Percentiles rank a stretch among this genome's conserved stretches.
Conservation (phyloP, 2,113 vertebrate species). For the Trogon melanurus region DNA sequence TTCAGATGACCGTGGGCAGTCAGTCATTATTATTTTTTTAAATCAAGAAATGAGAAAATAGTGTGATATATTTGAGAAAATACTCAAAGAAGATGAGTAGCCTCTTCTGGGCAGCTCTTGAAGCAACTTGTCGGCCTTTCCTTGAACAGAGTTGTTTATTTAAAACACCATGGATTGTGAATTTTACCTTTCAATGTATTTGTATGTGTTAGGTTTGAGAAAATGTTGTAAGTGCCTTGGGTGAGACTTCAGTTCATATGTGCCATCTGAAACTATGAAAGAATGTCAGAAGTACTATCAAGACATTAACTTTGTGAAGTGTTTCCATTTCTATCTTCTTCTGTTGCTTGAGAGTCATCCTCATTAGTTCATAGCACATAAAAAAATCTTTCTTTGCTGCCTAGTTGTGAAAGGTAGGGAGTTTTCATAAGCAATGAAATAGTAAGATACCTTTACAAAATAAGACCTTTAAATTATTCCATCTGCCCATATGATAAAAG, state of each 20-base stretch:
- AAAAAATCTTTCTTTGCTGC: background rate
- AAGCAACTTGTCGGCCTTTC: background rate
- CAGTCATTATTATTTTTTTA: background rate
- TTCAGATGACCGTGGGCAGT: background rate
- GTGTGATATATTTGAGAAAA: background rate
- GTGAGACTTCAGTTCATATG: background rate
- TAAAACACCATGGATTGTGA: background rate
- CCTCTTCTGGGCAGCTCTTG: background rate
- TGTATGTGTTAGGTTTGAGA: background rate
- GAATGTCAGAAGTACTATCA: background rate
- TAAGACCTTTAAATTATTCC: slow-evolving; percentile 14
- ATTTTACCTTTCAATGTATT: background rate
- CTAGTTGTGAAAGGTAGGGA: background rate
- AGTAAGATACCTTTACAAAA: slow-evolving; percentile 13
- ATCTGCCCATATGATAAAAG: background rate
- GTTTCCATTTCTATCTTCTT: background rate
- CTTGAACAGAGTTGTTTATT: background rate
- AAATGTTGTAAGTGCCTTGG: background rate
- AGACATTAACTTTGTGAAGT: background rate
- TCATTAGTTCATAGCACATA: background rate
- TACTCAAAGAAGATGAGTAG: background rate
- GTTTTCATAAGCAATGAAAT: background rate
- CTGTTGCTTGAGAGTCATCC: background rate
- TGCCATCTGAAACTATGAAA: background rate
- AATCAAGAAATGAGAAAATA: background rate